Evolutionary conservation across 2,797 vertebrate genomes (phyloP).

Genomic region (Podarcis lilfordi): DNA sequence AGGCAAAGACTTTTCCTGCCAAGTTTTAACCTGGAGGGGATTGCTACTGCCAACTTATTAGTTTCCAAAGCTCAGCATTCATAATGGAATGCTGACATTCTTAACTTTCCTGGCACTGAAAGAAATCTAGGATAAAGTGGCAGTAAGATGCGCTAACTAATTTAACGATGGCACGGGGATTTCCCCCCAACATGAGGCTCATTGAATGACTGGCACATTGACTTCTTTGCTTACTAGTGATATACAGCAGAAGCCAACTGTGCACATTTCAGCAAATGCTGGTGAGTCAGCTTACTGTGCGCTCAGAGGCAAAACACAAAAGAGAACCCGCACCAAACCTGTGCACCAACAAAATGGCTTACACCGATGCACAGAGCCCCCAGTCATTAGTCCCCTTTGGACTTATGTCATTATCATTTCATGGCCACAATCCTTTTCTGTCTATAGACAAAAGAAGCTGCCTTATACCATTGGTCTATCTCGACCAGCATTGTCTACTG

Average conservation of each 20-base stretch:
- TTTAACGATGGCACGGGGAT: not conserved
- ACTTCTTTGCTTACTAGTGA: not conserved
- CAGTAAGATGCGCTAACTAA: not conserved
- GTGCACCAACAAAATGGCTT: no score
- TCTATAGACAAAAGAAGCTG: not conserved
- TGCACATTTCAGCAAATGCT: not conserved
- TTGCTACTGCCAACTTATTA: not conserved
- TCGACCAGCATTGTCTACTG: not conserved
- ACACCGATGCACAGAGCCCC: not conserved
- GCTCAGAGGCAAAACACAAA: not conserved
- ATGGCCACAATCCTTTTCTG: not conserved
- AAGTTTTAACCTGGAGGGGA: not conserved
- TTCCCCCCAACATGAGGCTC: not conserved
- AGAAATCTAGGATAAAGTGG: not conserved
- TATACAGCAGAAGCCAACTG: not conserved
- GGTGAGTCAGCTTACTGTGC: not conserved
- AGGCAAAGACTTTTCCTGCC: conserved; percentile 12
- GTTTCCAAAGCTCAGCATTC: conserved; percentile 12
- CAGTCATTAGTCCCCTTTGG: not conserved
- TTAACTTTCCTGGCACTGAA: not conserved
- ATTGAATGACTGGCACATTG: not conserved
- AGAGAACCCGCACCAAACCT: not conserved
- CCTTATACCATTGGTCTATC: not conserved
- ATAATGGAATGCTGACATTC: conserved; percentile 13
- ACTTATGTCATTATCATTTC: not conserved